These are phyloP conservation scores for Tenthredo scrophulariae DNA, from an alignment of 2,888 invertebrate genomes.

Conservation along the genomic window DNA sequence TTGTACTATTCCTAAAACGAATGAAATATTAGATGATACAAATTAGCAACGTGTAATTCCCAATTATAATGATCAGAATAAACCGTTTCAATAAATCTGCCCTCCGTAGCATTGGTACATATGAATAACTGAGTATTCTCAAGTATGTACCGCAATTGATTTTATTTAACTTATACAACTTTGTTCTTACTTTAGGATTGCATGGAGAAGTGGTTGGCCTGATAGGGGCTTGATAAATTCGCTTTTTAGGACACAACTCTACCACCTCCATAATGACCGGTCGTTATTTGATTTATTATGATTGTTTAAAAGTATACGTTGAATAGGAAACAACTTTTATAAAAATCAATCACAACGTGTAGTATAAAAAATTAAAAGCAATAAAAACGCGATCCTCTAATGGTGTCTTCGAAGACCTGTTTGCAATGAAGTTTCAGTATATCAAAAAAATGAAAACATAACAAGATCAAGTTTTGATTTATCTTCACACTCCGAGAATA, in stretches of 20 bases:
- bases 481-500: neutral
- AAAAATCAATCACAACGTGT: conserved; percentile 27
- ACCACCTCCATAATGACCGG: conserved; percentile 66
- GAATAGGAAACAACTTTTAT: conserved; percentile 40
- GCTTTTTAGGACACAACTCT: conserved; percentile 61
- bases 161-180: conserved; percentile 21
- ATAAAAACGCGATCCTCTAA: conserved; percentile 30
- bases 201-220: conserved; percentile 59
- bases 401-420: neutral
- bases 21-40: conserved; percentile 8
- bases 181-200: conserved; percentile 58
- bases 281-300: neutral
- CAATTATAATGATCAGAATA: neutral
- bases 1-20: neutral
- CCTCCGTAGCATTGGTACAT: neutral
- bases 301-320: neutral
- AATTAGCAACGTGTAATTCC: neutral
- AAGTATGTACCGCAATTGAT: neutral
- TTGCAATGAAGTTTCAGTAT: conserved; percentile 41
- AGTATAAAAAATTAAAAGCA: conserved; percentile 29
- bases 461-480: conserved; percentile 7
- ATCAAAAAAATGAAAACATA: neutral
- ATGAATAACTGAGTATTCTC: neutral
- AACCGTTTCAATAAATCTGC: neutral
- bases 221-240: conserved; percentile 45